Percentiles rank a stretch among this genome's conserved stretches.
Evolutionary conservation across 2,113 vertebrate genomes (phyloP).

Genomic region (Nettapus auritus): DNA sequence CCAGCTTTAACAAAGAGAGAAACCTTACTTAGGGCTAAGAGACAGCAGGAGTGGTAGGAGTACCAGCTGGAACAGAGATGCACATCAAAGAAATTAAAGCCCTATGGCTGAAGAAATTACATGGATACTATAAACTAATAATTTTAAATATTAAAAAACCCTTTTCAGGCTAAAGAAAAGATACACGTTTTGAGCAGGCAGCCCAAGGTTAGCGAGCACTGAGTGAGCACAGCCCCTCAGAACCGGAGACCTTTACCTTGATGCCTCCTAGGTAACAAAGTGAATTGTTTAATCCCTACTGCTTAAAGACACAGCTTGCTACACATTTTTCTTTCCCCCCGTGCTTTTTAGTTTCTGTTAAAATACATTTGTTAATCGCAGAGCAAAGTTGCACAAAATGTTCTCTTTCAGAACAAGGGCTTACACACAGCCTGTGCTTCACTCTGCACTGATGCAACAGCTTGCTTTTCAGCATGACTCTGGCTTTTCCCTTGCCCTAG

Average conservation of each 20-base stretch:
- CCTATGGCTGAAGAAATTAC: slow-evolving; percentile 78
- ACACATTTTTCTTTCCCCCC: neutral
- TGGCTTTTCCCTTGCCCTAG: slow-evolving; percentile 46
- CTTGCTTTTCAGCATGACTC: slow-evolving; percentile 71
- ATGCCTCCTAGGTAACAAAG: slow-evolving; percentile 64
- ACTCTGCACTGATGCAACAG: slow-evolving; percentile 37
- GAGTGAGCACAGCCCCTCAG: slow-evolving; percentile 45
- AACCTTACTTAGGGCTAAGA: slow-evolving; percentile 75
- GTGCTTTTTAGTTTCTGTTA: slow-evolving; percentile 1
- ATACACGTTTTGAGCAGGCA: slow-evolving; percentile 61
- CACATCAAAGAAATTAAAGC: slow-evolving; percentile 78
- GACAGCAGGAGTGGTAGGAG: slow-evolving; percentile 73
- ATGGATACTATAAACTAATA: slow-evolving; percentile 77
- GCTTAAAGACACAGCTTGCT: slow-evolving; percentile 54
- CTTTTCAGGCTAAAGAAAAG: slow-evolving; percentile 73
- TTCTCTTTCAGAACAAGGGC: slow-evolving; percentile 61
- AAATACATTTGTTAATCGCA: slow-evolving; percentile 40
- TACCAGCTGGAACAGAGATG: slow-evolving; percentile 74
- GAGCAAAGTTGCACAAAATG: slow-evolving; percentile 66
- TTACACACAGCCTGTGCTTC: slow-evolving; percentile 5
- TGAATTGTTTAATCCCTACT: slow-evolving; percentile 61
- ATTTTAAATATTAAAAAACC: slow-evolving; percentile 81
- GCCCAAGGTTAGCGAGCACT: slow-evolving; percentile 73
- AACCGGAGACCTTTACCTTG: slow-evolving; percentile 53
- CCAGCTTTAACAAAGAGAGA: slow-evolving; percentile 69